Evolutionary conservation across 2,113 vertebrate species (phyloP).

Genomic region (Natator depressus): DNA sequence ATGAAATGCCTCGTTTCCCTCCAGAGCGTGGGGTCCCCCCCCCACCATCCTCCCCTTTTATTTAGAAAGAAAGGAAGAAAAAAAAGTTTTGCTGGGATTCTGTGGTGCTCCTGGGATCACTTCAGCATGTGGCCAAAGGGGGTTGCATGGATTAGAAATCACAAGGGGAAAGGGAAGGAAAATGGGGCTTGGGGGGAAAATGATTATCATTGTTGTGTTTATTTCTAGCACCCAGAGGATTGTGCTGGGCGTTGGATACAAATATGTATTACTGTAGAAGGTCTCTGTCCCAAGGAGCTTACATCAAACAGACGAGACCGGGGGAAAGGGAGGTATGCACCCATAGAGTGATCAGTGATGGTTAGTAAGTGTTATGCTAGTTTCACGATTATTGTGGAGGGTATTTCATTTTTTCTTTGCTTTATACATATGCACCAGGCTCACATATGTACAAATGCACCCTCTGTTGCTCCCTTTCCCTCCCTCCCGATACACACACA

Average conservation of each 20-base stretch:
- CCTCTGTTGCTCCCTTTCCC: background rate
- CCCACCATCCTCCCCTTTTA: background rate
- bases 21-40: background rate
- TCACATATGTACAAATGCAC: background rate
- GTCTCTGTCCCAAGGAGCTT: background rate
- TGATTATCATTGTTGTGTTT: background rate
- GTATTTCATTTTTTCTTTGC: background rate
- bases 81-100: background rate
- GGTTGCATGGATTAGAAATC: background rate
- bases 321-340: background rate
- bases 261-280: background rate
- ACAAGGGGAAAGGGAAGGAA: background rate
- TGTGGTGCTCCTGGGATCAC: background rate
- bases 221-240: background rate
- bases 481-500: background rate
- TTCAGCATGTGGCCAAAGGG: background rate
- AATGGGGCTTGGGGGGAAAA: background rate
- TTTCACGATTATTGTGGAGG: background rate
- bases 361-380: background rate
- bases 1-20: background rate
- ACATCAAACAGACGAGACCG: background rate
- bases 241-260: background rate
- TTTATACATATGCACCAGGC: background rate
- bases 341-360: background rate
- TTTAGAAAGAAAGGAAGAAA: background rate